phyloP scores from a whole-genome alignment of 2,797 vertebrate species.

The Tapera naevia region DNA sequence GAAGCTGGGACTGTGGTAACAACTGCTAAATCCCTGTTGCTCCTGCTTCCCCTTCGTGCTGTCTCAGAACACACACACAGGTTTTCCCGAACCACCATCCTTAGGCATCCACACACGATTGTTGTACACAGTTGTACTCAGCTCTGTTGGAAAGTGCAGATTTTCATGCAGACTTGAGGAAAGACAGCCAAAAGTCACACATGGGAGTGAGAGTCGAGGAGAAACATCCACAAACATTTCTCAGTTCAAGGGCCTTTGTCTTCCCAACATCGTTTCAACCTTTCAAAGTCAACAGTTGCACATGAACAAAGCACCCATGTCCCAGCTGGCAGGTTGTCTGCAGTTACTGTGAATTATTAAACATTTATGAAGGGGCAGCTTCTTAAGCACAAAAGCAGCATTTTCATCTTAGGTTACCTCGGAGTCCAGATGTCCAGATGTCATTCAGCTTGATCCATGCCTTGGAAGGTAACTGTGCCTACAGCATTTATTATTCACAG shows the following conservation, averaged over 20 bases:
- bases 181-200: background rate
- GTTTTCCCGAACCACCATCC: background rate
- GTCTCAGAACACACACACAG: background rate
- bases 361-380: background rate
- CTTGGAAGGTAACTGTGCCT: background rate
- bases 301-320: background rate
- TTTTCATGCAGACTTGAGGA: background rate
- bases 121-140: background rate
- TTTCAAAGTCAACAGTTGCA: background rate
- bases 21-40: background rate
- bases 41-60: background rate
- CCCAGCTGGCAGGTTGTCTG: background rate
- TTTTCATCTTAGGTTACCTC: conserved; percentile 9
- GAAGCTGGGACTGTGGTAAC: background rate
- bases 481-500: background rate
- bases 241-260: background rate
- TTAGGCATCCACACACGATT: background rate
- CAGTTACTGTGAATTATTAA: conserved; percentile 9
- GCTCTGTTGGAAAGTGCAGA: background rate
- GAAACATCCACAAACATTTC: background rate
- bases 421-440: background rate
- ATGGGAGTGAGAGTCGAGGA: background rate
- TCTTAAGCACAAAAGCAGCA: background rate
- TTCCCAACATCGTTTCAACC: background rate
- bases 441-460: background rate